Percentiles rank a stretch among this genome's conserved stretches.
Evolutionary conservation across 92 coral and sea anemone genomes (phyloP).

Genomic region (Paramuricea clavata): DNA sequence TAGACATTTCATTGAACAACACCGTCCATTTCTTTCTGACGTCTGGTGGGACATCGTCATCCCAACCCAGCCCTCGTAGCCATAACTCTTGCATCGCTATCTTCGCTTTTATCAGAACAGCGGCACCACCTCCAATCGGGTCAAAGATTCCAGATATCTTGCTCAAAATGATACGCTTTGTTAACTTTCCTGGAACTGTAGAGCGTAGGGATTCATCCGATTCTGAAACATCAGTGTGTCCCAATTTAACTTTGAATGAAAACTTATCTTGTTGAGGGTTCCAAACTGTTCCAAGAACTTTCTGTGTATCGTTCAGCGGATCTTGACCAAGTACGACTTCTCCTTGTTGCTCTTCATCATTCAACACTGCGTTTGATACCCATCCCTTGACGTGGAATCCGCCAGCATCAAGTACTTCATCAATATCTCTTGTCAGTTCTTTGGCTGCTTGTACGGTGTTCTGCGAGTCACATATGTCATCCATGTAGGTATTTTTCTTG

Average conservation of each 20-base stretch:
- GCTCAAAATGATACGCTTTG: conserved; percentile 40
- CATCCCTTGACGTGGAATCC: conserved; percentile 73
- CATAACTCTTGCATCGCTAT: conserved; percentile 60
- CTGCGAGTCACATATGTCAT: conserved; percentile 72
- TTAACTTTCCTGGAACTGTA: not conserved
- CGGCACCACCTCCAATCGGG: not conserved
- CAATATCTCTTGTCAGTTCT: conserved; percentile 56
- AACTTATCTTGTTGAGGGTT: conserved; percentile 24
- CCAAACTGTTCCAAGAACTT: conserved; percentile 41
- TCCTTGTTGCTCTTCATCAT: not conserved
- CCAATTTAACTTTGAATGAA: conserved; percentile 19
- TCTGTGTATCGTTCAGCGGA: conserved; percentile 19
- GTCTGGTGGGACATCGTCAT: conserved; percentile 56
- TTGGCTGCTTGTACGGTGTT: conserved; percentile 54
- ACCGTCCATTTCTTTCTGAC: conserved; percentile 30
- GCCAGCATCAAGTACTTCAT: conserved; percentile 65
- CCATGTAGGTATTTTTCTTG: conserved; percentile 69
- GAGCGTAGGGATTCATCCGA: not conserved
- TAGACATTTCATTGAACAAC: conserved; percentile 56
- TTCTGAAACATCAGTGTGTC: not conserved
- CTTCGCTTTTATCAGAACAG: conserved; percentile 25
- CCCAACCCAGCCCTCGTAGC: conserved; percentile 56
- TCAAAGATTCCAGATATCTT: conserved; percentile 21
- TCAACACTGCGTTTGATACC: conserved; percentile 40
- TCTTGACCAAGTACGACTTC: not conserved